Evolutionary conservation across 2,797 vertebrate genomes (phyloP), one percentile per base, ranked within the genome.

Genomic region (Percopsis omiscomaycus): DNA sequence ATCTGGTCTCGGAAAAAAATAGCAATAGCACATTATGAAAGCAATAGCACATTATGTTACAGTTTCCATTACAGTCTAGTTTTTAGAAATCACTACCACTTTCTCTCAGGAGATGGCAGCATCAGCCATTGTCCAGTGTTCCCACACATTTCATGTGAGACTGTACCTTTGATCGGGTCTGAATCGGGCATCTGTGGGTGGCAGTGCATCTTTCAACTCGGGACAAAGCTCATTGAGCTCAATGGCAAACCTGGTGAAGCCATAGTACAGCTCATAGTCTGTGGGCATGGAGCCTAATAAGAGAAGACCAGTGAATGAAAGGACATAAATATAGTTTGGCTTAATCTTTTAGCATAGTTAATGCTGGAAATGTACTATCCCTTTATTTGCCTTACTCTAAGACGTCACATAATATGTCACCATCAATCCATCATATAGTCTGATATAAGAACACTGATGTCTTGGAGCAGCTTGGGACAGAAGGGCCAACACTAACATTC

Each of bases 181-280:
- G 89, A 98, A 99, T 52, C 98, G 92, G 6, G 96, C 96, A 37
- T 99, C 98, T 28, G 97, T 98, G 0, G 90, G 86, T 9, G 97
- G 98, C 79, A 99, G 93, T 75, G 94, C 92, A 30, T 98, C 96
- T 87, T 95, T 98, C 69, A 98, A 73, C 70, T 96, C 93, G 1
- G 97, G 96, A 86, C 96, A 97, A 78, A 99, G 92, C 82, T 98
- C 98, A 53, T 99, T 99, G 68, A 99, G 94, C 81, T 99, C 98
- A 78, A 97, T 94, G 70, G 98, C 98, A 78, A 99, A 98, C 78
- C 98, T 94, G 1, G 96, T 98, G 91, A 99, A 99, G 86, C 98
- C 98, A 2, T 99, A 99, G 84, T 99, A 98, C 56, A 95, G 93
- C 85, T 98, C 98, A 50, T 96, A 97, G 87, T 98, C 95, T 73